Evolutionary conservation across 2,888 invertebrate species (phyloP).

Genomic region (Ormyrus pomaceus): DNA sequence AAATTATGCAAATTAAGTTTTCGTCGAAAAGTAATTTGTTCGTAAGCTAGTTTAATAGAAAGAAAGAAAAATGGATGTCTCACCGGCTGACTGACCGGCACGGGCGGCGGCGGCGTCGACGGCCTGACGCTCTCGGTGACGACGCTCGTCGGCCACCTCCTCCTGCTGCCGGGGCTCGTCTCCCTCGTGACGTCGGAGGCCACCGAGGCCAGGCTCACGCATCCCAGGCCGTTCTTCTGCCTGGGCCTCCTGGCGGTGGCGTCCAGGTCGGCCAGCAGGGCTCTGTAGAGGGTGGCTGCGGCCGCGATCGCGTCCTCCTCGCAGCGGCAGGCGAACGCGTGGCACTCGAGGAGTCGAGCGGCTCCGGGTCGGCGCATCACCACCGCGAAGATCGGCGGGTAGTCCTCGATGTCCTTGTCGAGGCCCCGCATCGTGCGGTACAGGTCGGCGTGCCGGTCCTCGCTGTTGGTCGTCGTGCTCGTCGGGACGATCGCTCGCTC

Average conservation of each 20-base stretch:
- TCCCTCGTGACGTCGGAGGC: slow-evolving; percentile 65
- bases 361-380: slow-evolving; percentile 89
- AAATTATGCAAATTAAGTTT: slow-evolving; percentile 61
- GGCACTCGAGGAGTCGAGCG: slow-evolving; percentile 90
- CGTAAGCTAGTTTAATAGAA: not conserved
- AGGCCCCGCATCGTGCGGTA: slow-evolving; percentile 73
- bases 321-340: slow-evolving; percentile 92
- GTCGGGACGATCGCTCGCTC: slow-evolving; percentile 80
- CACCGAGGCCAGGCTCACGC: slow-evolving; percentile 82
- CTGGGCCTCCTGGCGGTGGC: slow-evolving; percentile 78
- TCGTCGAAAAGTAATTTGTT: not conserved
- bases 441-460: slow-evolving; percentile 78
- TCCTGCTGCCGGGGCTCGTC: slow-evolving; percentile 61
- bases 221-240: slow-evolving; percentile 85
- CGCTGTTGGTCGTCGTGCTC: slow-evolving; percentile 66
- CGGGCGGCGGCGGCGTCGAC: slow-evolving; percentile 55
- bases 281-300: slow-evolving; percentile 93
- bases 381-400: slow-evolving; percentile 92
- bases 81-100: slow-evolving; percentile 53
- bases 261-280: slow-evolving; percentile 82
- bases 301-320: slow-evolving; percentile 94
- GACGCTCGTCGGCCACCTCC: not conserved
- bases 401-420: slow-evolving; percentile 75
- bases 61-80: not conserved
- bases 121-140: slow-evolving; percentile 33